These are phyloP conservation scores for Cuculus canorus DNA, from an alignment of 2,797 vertebrate genomes.

Conservation along the genomic window DNA sequence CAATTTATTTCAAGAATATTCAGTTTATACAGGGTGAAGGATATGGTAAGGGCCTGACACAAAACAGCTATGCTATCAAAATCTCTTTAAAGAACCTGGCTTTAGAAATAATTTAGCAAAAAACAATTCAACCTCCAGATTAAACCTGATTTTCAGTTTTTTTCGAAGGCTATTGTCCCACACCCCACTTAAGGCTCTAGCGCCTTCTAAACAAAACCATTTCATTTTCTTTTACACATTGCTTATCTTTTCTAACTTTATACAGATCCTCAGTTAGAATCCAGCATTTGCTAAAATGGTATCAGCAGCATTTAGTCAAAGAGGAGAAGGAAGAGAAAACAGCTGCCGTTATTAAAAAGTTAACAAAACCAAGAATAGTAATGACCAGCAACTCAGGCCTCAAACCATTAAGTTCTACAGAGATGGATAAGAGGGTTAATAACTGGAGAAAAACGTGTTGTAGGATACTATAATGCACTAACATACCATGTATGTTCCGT, in stretches of 20 bases:
- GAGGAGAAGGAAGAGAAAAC: not conserved
- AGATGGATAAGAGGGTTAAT: not conserved
- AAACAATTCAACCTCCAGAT: not conserved
- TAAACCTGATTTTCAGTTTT: not conserved
- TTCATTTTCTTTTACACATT: not conserved
- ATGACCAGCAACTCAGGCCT: not conserved
- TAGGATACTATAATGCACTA: not conserved
- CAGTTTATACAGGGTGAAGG: not conserved
- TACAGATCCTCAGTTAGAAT: not conserved
- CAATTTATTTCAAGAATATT: not conserved
- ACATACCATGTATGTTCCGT: not conserved
- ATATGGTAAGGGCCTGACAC: not conserved
- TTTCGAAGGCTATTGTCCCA: not conserved
- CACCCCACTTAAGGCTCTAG: not conserved
- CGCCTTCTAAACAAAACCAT: not conserved
- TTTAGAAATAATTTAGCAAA: not conserved
- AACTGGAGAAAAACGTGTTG: not conserved
- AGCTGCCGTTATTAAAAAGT: not conserved
- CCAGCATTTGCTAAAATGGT: not conserved
- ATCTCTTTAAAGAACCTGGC: not conserved
- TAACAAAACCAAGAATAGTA: not conserved
- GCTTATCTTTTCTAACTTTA: not conserved
- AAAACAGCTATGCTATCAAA: not conserved
- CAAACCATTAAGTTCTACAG: not conserved
- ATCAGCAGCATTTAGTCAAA: not conserved